A percentile compares a stretch with the other conserved stretches of the same genome.
Conservation (phyloP, 1,140 invertebrate genomes). For the Ostrea edulis region DNA sequence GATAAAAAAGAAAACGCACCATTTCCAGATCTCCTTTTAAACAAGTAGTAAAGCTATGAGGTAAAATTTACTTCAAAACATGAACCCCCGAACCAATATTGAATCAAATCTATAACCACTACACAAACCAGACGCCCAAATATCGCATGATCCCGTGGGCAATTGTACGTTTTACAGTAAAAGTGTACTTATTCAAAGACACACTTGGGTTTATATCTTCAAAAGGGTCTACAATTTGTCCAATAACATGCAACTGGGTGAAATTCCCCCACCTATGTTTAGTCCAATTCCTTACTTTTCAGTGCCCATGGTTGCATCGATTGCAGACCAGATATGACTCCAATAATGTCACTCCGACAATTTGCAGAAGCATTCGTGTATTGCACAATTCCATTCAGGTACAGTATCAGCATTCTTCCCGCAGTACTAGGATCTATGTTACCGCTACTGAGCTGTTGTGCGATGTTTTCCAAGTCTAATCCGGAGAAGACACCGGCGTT, state of each 20-base stretch:
- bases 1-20: no score
- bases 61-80: no score
- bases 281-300: slow-evolving; percentile 1
- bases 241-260: no score
- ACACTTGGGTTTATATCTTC: no score
- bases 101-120: no score
- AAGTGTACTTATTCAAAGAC: neutral
- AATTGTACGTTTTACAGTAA: no score
- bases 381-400: neutral
- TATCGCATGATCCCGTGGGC: neutral
- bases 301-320: neutral
- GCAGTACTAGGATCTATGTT: neutral
- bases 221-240: no score
- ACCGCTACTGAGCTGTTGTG: neutral
- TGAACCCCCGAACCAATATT: no score
- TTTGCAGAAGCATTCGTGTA: neutral
- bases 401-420: neutral
- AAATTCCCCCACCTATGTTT: no score
- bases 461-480: neutral
- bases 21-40: no score
- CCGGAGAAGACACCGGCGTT: neutral
- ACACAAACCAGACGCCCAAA: no score
- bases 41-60: no score
- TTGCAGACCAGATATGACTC: neutral
- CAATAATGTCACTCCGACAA: neutral